These are phyloP conservation scores for Fundulus diaphanus DNA, from an alignment of 2,797 vertebrate genomes.

Conservation along the genomic window DNA sequence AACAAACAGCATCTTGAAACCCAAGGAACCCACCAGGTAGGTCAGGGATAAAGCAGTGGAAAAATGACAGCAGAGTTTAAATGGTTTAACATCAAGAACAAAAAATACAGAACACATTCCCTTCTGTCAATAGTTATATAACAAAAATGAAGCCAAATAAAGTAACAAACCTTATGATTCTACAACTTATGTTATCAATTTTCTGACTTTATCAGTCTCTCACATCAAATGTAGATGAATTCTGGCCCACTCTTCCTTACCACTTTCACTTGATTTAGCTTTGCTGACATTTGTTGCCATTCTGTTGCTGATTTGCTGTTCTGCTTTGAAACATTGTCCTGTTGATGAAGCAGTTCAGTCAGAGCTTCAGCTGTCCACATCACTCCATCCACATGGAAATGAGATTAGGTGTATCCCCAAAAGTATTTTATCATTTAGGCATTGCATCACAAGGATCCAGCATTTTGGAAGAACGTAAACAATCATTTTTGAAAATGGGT, in stretches of 20 bases:
- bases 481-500: too few relatives aligned
- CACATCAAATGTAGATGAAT: background rate
- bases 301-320: background rate
- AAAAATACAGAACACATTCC: background rate
- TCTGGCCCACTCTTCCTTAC: background rate
- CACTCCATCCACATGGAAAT: too few relatives aligned
- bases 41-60: background rate
- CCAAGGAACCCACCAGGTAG: background rate
- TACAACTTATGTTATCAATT: background rate
- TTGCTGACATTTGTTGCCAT: background rate
- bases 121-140: background rate
- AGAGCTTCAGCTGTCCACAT: background rate
- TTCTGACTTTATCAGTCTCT: background rate
- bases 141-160: background rate
- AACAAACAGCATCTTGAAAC: background rate
- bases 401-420: too few relatives aligned
- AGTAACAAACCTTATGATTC: background rate
- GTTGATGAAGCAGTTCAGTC: background rate
- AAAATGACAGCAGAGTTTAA: background rate
- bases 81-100: conserved; percentile 1
- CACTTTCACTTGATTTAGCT: background rate
- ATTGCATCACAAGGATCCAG: too few relatives aligned
- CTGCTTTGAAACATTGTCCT: background rate
- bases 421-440: too few relatives aligned
- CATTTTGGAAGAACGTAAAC: too few relatives aligned